Base-by-base conservation (phyloP, 2,797 vertebrate species). In the Nannoperca australis region DNA sequence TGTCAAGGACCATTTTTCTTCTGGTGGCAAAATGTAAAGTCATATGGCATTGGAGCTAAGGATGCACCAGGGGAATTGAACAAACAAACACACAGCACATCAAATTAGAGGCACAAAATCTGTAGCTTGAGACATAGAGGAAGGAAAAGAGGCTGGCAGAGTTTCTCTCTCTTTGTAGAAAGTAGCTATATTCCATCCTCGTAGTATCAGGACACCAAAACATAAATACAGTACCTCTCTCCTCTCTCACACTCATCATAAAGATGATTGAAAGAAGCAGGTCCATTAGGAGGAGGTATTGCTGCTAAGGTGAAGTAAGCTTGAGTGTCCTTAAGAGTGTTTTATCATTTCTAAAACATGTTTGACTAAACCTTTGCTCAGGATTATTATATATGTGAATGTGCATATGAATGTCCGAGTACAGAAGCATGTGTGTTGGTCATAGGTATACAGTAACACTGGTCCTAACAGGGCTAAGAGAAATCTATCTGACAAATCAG, bases 1-100 rank as follows among this genome's bases (percentile, higher is more conserved):
- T 81, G 91, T 92, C 86, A 91, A 82, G 76, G 72, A 87, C 65
- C 84, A 92, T 92, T 93, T 90, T 90, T 91, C 85, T 85, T 87
- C 59, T 59, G 38, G 84, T n/a, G 12, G 30, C 20, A 86, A 90
- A 84, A 80, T 85, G 69, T 82, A 82, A 89, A 88, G 79, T 88
- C 82, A 76, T 87, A 76, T 87, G 83, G 81, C 68, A 70, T 49
- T 62, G 78, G 70, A 78, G 87, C 85, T 85, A 74, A 83, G 87
- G 78, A 83, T 70, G 73, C 63, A 70, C 80, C 62, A 17, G 61
- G 87, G 90, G 88, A 93, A 90, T 70, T 79, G 68, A 50, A 76
- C 78, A 88, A 91, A 93, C 83, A 91, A 92, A 88, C 93, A 88
- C 73, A 79, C 81, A 87, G 77, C 89, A 84, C 83, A 91, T 92